Evolutionary conservation across 2,113 vertebrate species (phyloP).

Genomic region (Neolamprologus sp.): DNA sequence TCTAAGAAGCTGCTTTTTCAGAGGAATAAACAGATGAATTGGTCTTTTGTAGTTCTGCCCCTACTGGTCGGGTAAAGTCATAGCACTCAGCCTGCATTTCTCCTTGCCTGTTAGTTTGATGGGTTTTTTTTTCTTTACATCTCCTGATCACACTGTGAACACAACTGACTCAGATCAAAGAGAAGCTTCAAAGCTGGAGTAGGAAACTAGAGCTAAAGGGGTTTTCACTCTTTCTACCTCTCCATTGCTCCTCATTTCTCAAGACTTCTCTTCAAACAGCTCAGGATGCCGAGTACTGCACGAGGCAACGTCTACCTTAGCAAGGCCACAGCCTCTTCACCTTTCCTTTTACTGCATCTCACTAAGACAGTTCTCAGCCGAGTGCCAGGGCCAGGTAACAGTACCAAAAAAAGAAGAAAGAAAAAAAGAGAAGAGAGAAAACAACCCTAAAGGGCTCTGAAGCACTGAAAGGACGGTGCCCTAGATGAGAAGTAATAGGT

Average conservation of each 20-base stretch:
- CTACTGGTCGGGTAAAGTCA: slow-evolving; percentile 24
- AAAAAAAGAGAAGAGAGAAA: background rate
- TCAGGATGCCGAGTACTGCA: slow-evolving; percentile 1
- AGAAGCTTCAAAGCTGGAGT: slow-evolving; percentile 68
- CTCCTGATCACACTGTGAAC: slow-evolving; percentile 66
- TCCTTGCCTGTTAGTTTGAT: slow-evolving; percentile 39
- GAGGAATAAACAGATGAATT: background rate
- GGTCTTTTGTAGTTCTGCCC: background rate
- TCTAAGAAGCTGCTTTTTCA: slow-evolving; percentile 16
- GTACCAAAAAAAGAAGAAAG: background rate
- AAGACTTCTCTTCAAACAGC: slow-evolving; percentile 54
- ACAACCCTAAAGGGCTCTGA: background rate
- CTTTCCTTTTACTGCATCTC: slow-evolving; percentile 18
- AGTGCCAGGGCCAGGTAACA: background rate
- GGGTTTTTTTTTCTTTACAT: background rate
- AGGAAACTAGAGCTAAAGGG: slow-evolving; percentile 68
- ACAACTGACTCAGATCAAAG: slow-evolving; percentile 71
- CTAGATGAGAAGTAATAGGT: slow-evolving; percentile 4
- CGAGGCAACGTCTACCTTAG: slow-evolving; percentile 7
- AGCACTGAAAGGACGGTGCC: background rate
- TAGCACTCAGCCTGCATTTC: slow-evolving; percentile 27
- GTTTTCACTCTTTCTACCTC: slow-evolving; percentile 11
- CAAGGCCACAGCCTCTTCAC: slow-evolving; percentile 27
- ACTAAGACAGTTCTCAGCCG: background rate
- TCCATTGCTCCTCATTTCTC: slow-evolving; percentile 46